phyloP scores from a whole-genome alignment of 2,113 vertebrate genomes.

The Chaetodon auriga region DNA sequence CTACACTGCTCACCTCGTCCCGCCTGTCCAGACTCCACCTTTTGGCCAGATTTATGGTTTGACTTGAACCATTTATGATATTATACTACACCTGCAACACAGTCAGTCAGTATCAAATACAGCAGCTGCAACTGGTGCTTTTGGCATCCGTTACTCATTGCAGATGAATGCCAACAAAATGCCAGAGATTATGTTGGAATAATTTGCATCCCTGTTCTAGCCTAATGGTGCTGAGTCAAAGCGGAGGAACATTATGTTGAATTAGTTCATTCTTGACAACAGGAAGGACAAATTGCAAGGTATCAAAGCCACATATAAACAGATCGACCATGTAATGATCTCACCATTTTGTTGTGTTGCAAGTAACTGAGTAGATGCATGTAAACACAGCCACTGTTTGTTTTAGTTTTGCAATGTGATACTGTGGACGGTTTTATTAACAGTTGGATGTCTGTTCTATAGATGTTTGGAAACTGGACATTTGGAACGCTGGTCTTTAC shows the following conservation, averaged over 20 bases:
- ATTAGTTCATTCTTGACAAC: background rate
- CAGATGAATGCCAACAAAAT: background rate
- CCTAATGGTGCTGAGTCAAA: background rate
- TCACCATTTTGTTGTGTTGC: background rate
- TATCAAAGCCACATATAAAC: background rate
- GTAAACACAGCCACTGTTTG: conserved; percentile 17
- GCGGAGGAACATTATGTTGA: background rate
- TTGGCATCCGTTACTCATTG: background rate
- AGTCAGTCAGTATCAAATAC: background rate
- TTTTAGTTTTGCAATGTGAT: background rate
- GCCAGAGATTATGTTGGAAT: background rate
- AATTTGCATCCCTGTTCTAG: background rate
- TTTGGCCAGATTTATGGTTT: background rate
- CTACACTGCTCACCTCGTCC: background rate
- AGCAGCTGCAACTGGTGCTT: background rate
- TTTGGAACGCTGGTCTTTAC: conserved; percentile 98
- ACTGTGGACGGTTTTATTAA: conserved; percentile 5
- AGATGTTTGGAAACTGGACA: conserved; percentile 99
- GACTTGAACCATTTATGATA: background rate
- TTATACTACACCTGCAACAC: background rate
- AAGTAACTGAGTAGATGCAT: background rate
- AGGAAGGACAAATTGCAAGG: background rate
- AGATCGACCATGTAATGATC: background rate
- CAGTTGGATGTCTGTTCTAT: conserved; percentile 47
- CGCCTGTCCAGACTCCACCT: background rate